A percentile compares a stretch with the other conserved stretches of the same genome.
Evolutionary conservation across 2,113 vertebrate species (phyloP).

Genomic region (Cyphomyrus discorhynchus): DNA sequence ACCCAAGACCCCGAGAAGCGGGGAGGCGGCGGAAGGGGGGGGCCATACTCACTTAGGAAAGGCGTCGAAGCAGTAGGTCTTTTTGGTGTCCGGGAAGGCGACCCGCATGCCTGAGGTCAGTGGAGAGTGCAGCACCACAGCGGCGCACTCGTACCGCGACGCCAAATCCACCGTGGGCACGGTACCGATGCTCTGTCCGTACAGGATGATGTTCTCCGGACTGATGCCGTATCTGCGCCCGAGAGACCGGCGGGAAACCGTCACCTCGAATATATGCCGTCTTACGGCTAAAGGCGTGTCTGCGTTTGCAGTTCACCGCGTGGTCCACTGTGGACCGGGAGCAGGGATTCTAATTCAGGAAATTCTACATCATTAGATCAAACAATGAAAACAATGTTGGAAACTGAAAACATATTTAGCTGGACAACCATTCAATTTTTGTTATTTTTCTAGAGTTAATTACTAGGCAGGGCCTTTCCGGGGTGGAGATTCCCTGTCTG

Average conservation of each 20-base stretch:
- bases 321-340: background rate
- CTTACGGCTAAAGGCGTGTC: background rate
- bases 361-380: background rate
- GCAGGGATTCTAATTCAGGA: background rate
- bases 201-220: constrained; percentile 89
- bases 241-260: background rate
- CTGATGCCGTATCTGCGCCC: constrained; percentile 79
- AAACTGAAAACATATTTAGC: background rate
- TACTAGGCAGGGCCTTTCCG: background rate
- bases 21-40: background rate
- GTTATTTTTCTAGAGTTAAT: background rate
- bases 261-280: background rate
- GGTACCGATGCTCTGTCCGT: constrained; percentile 90
- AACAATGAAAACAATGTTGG: background rate
- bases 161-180: constrained; percentile 91
- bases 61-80: constrained; percentile 94
- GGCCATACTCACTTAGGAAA: constrained; percentile 82
- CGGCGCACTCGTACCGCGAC: constrained; percentile 88
- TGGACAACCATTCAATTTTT: background rate
- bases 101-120: constrained; percentile 94
- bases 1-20: background rate
- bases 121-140: constrained; percentile 87
- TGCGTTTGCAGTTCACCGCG: background rate
- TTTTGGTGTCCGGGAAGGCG: constrained; percentile 92
- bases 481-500: background rate